Conservation (phyloP, 2,888 invertebrate species). For the Allygus modestus region DNA sequence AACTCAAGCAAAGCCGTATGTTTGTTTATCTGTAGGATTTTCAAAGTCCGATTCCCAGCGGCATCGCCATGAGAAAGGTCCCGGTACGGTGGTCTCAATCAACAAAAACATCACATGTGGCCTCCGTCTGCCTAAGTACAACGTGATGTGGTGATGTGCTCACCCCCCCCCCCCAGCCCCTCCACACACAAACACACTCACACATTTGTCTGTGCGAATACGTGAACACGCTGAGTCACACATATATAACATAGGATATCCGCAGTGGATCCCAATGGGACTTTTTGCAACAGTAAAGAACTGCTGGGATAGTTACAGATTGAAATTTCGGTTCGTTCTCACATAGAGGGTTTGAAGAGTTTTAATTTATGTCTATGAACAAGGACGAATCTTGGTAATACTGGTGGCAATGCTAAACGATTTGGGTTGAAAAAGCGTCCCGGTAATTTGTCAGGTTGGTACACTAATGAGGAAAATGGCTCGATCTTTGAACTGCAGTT, state of each 20-base stretch:
- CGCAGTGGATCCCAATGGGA: background rate
- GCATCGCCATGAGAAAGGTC: background rate
- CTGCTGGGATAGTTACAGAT: background rate
- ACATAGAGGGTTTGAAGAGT: too few species aligned
- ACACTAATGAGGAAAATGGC: too few species aligned
- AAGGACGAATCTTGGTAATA: too few species aligned
- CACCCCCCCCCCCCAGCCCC: background rate
- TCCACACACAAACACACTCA: background rate
- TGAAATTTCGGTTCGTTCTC: background rate
- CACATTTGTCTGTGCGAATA: background rate
- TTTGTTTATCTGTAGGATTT: background rate
- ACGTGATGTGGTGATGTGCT: background rate
- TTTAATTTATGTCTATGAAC: too few species aligned
- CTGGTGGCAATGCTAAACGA: too few species aligned
- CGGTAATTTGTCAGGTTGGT: too few species aligned
- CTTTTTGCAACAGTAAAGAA: background rate
- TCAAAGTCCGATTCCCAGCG: constrained; percentile 8
- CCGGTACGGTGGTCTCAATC: background rate
- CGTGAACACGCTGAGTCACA: background rate
- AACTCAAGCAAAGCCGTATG: too few species aligned
- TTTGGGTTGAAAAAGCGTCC: too few species aligned
- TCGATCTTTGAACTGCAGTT: too few species aligned
- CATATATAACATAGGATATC: background rate
- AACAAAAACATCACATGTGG: constrained; percentile 11
- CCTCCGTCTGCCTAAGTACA: background rate